These are phyloP conservation scores for Thalpophila matura DNA, from an alignment of 2,888 invertebrate species.

Conservation along the genomic window DNA sequence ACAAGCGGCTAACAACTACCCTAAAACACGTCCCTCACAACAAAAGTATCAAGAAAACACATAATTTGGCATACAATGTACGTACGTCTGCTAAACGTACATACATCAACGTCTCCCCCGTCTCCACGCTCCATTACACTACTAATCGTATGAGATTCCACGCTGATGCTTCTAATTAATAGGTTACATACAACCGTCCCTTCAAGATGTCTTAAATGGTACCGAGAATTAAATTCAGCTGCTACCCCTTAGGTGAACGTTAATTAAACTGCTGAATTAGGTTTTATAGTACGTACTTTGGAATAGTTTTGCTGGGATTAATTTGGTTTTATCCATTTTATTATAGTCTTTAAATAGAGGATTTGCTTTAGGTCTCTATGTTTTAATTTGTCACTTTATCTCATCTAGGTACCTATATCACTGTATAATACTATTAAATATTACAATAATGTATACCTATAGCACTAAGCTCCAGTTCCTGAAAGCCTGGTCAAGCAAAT, in stretches of 20 bases:
- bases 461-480: too few species aligned
- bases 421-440: too few species aligned
- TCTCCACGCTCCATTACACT: conserved; percentile 80
- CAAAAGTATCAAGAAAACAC: conserved; percentile 29
- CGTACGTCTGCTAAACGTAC: conserved; percentile 52
- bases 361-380: not conserved
- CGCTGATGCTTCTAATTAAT: conserved; percentile 85
- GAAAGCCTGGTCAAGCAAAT: too few species aligned
- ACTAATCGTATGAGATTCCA: conserved; percentile 86
- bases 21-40: not conserved
- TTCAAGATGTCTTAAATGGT: conserved; percentile 70
- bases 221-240: conserved; percentile 69
- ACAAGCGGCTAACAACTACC: not conserved
- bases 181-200: conserved; percentile 73
- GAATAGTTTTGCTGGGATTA: conserved; percentile 47
- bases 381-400: not conserved
- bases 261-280: conserved; percentile 61
- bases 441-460: too few species aligned
- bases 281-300: conserved; percentile 52
- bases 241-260: conserved; percentile 54
- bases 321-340: conserved; percentile 17
- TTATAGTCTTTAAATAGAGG: not conserved
- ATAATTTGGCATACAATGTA: conserved; percentile 58
- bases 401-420: too few species aligned
- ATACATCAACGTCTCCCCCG: conserved; percentile 81